These are phyloP conservation scores for Brachycybe producta DNA, from an alignment of 2,888 invertebrate genomes.

Conservation along the genomic window DNA sequence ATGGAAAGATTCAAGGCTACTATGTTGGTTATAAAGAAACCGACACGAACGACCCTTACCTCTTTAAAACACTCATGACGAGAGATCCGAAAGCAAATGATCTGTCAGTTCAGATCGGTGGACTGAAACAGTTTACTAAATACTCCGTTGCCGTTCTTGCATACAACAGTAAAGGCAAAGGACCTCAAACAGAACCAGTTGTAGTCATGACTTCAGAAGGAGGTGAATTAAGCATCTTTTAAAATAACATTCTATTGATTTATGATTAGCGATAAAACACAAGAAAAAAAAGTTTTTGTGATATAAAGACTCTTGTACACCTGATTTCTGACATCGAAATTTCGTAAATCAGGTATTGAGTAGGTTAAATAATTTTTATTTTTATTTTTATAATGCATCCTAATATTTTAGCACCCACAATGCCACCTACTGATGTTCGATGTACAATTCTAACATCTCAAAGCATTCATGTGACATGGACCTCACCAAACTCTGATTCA, in stretches of 20 bases:
- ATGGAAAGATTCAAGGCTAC: conserved; percentile 35
- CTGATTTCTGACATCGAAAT: not conserved
- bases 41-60: conserved; percentile 21
- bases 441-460: conserved; percentile 34
- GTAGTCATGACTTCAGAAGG: conserved; percentile 25
- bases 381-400: not conserved
- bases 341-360: conserved; percentile 28
- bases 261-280: too few relatives aligned
- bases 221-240: conserved; percentile 20
- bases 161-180: conserved; percentile 25
- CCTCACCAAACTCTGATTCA: conserved; percentile 33
- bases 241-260: not conserved
- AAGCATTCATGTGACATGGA: conserved; percentile 36
- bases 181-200: conserved; percentile 24
- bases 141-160: conserved; percentile 26
- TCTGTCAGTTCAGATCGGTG: conserved; percentile 28
- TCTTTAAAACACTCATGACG: conserved; percentile 18
- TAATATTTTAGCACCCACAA: conserved; percentile 36
- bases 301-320: not conserved
- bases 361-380: not conserved
- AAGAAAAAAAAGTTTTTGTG: not conserved
- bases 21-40: conserved; percentile 35
- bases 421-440: conserved; percentile 34
- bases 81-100: conserved; percentile 20
- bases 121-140: conserved; percentile 26